These are phyloP conservation scores for Metacarcinus magister DNA, from an alignment of 2,888 invertebrate species.

Conservation along the genomic window DNA sequence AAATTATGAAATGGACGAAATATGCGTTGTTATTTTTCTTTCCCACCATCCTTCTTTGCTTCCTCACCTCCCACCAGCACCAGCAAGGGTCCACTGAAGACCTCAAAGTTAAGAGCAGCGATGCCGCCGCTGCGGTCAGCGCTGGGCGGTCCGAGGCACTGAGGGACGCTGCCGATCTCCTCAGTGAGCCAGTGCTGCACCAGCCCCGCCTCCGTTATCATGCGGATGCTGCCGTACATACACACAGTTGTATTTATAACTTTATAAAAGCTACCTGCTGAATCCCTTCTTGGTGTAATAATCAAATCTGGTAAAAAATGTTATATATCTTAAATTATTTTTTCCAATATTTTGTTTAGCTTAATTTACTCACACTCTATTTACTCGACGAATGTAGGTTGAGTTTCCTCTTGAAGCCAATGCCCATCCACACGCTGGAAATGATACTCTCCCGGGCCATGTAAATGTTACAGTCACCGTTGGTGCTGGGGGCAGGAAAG, in stretches of 20 bases:
- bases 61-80: slow-evolving; percentile 55
- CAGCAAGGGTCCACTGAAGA: slow-evolving; percentile 29
- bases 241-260: background rate
- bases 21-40: background rate
- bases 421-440: slow-evolving; percentile 65
- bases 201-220: slow-evolving; percentile 52
- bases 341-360: background rate
- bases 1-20: background rate
- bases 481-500: slow-evolving; percentile 51
- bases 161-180: slow-evolving; percentile 43
- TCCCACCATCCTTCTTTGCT: background rate
- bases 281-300: background rate
- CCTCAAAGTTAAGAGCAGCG: slow-evolving; percentile 53
- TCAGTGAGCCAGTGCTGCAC: slow-evolving; percentile 41
- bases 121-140: slow-evolving; percentile 49
- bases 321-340: background rate
- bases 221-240: slow-evolving; percentile 37
- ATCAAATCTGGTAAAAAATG: background rate
- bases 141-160: slow-evolving; percentile 61
- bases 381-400: background rate
- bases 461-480: slow-evolving; percentile 64
- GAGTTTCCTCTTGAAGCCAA: slow-evolving; percentile 67
- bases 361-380: slow-evolving; percentile 61
- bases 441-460: slow-evolving; percentile 63
- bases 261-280: background rate